Evolutionary conservation across 2,888 invertebrate species (phyloP).

Genomic region (Lycaena phlaeas): DNA sequence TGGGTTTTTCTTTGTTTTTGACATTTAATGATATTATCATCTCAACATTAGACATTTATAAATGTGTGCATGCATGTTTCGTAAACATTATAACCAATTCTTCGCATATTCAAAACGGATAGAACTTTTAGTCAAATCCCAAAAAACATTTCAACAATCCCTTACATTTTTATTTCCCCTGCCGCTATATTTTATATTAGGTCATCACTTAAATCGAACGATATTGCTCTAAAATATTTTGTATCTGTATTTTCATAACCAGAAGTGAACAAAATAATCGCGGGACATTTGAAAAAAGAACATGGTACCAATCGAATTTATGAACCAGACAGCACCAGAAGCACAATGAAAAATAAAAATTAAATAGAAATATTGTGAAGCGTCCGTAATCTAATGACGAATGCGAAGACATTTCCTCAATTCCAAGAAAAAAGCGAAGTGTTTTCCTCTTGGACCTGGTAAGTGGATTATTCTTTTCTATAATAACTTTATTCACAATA

Average conservation of each 20-base stretch:
- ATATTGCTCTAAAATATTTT: conserved; percentile 2
- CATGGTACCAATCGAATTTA: conserved; percentile 31
- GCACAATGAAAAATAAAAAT: conserved; percentile 62
- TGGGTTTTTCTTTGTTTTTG: too few species aligned
- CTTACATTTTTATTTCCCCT: background rate
- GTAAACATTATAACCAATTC: too few species aligned
- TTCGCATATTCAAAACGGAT: too few species aligned
- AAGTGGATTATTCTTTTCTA: conserved; percentile 64
- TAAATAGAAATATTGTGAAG: conserved; percentile 65
- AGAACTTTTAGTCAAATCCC: conserved; percentile 1
- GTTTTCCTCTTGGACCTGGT: conserved; percentile 36
- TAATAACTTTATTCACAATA: conserved; percentile 66
- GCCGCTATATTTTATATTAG: conserved; percentile 3
- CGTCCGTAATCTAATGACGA: conserved; percentile 53
- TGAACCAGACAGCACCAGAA: conserved; percentile 28
- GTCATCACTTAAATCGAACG: conserved; percentile 2
- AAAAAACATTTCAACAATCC: conserved; percentile 3
- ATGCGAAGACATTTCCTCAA: conserved; percentile 36
- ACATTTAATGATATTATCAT: too few species aligned
- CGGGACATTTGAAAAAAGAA: conserved; percentile 15
- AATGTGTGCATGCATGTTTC: too few species aligned
- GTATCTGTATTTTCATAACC: conserved; percentile 5
- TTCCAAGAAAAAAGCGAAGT: conserved; percentile 32
- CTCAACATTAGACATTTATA: too few species aligned
- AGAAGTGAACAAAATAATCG: conserved; percentile 1